Percentiles rank a stretch among this genome's conserved stretches.
phyloP scores from a whole-genome alignment of 2,113 vertebrate species.

The Salminus brasiliensis region DNA sequence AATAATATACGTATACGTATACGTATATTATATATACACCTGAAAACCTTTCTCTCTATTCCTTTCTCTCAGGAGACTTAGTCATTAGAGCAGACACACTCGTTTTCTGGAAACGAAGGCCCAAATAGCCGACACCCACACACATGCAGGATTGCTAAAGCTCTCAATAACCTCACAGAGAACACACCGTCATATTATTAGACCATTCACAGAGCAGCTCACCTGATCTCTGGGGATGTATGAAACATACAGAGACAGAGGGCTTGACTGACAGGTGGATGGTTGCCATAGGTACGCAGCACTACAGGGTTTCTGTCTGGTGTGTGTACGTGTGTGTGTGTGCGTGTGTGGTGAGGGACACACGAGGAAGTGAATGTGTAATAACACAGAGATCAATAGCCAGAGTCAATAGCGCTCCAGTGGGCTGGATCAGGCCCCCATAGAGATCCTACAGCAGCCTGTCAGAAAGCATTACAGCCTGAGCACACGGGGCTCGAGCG shows the following conservation, averaged over 20 bases:
- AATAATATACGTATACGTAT: no score
- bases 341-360: slow-evolving; percentile 20
- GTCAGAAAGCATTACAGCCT: slow-evolving; percentile 24
- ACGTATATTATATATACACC: no score
- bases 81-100: not conserved
- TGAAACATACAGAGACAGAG: slow-evolving; percentile 36
- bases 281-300: slow-evolving; percentile 48
- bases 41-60: no score
- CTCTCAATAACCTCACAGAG: not conserved
- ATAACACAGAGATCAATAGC: slow-evolving; percentile 53
- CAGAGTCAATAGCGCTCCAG: slow-evolving; percentile 50
- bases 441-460: slow-evolving; percentile 33
- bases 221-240: slow-evolving; percentile 31
- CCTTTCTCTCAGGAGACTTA: no score
- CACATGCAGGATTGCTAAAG: not conserved
- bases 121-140: not conserved
- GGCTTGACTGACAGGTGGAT: slow-evolving; percentile 39
- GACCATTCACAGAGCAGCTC: slow-evolving; percentile 1
- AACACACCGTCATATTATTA: slow-evolving; percentile 18
- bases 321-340: not conserved
- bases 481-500: not conserved
- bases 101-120: not conserved
- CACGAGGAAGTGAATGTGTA: slow-evolving; percentile 44
- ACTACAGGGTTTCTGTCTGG: slow-evolving; percentile 19
- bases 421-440: slow-evolving; percentile 38